Percentiles rank a stretch among this genome's conserved stretches.
Conservation (phyloP, 35 echinoderm and acorn worm genomes). For the Diadema setosum region DNA sequence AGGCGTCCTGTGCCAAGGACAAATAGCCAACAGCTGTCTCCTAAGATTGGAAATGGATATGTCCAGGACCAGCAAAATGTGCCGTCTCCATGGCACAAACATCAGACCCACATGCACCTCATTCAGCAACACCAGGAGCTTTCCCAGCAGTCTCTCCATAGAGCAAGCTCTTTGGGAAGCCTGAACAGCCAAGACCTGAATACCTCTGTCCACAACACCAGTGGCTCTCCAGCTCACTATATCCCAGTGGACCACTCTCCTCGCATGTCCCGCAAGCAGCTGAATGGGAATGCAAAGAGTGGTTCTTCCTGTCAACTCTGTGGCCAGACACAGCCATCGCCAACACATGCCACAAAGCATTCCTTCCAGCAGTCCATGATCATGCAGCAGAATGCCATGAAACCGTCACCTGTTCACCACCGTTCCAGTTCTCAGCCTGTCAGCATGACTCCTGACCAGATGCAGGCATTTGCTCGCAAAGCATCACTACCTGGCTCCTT, state of each 20-base stretch:
- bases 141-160: not conserved
- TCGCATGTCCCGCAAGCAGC: not conserved
- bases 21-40: not conserved
- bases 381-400: not conserved
- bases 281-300: not conserved
- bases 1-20: not conserved
- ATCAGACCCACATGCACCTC: not conserved
- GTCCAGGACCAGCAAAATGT: not conserved
- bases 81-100: conserved; percentile 17
- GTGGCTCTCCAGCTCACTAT: not conserved
- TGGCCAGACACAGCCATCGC: not conserved
- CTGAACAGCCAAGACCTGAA: not conserved
- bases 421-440: conserved; percentile 77
- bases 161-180: not conserved
- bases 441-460: conserved; percentile 31
- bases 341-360: conserved; percentile 36
- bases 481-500: conserved; percentile 88
- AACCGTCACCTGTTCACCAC: conserved; percentile 31
- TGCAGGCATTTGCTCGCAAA: conserved; percentile 74
- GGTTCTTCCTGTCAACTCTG: not conserved
- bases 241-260: not conserved
- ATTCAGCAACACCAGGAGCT: not conserved
- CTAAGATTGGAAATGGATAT: not conserved
- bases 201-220: not conserved
- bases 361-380: not conserved